Evolutionary conservation across 2,888 invertebrate genomes (phyloP).

Genomic region (Melolontha melolontha): DNA sequence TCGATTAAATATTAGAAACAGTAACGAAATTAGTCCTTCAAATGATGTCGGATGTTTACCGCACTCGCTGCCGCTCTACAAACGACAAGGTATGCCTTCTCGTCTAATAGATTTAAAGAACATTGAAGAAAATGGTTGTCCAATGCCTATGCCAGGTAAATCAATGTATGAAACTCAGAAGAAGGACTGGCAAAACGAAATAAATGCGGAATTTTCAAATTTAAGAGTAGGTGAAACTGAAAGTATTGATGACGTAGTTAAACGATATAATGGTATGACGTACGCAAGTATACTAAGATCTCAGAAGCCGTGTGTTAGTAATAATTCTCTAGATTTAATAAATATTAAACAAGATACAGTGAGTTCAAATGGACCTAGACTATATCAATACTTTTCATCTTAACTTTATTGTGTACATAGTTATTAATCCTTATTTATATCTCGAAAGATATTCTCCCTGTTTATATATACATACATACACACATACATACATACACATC

Average conservation of each 20-base stretch:
- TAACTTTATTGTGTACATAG: constrained; percentile 36
- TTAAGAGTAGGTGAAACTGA: constrained; percentile 56
- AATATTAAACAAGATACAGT: constrained; percentile 64
- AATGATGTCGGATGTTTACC: constrained; percentile 41
- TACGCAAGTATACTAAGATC: constrained; percentile 57
- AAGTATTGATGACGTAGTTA: constrained; percentile 53
- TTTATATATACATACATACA: constrained; percentile 33
- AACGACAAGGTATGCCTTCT: constrained; percentile 60
- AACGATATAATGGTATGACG: constrained; percentile 58
- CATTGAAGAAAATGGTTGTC: constrained; percentile 30
- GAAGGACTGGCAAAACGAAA: constrained; percentile 56
- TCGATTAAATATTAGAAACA: constrained; percentile 29
- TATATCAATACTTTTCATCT: constrained; percentile 71
- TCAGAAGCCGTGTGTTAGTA: constrained; percentile 43
- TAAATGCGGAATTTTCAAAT: constrained; percentile 61
- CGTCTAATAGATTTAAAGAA: constrained; percentile 22
- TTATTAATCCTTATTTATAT: constrained; percentile 36
- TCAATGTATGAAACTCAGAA: constrained; percentile 17
- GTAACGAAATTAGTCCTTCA: constrained; percentile 16
- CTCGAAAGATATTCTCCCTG: constrained; percentile 33
- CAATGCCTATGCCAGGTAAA: constrained; percentile 21
- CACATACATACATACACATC: constrained; percentile 13
- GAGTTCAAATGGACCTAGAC: constrained; percentile 61
- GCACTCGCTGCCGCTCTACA: constrained; percentile 67
- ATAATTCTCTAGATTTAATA: constrained; percentile 65